Base-by-base conservation (phyloP, 2,888 invertebrate species). In the Pheosia gnoma region DNA sequence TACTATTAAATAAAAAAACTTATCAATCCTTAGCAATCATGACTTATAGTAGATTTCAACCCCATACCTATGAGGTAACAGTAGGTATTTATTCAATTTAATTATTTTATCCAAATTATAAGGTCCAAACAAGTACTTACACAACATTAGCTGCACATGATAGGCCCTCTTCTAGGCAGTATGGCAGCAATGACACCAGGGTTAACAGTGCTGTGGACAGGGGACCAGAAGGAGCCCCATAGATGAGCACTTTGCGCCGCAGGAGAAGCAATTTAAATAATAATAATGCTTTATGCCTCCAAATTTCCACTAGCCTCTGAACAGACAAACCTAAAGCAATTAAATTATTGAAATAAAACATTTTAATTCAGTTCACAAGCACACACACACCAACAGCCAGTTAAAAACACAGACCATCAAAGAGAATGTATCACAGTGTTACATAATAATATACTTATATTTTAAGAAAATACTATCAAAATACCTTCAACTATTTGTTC, bases 221-320 rank as follows among this genome's bases (percentile, higher is more conserved):
- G 7, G 96, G 96, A 66, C 98, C 97, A 3, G 99, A 99, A 3
- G 99, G 99, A 36, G 98, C 97, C 61, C 98, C 97, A 88, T 97
- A 98, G 83, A 99, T 97, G 60, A 99, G 95, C 53, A 99, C 96
- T 85, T 97, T 95, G 75, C 97, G 96, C 83, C 99, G 98, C 64
- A 99, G 93, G 57, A 99, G 92, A 61, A 99, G 90, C 61, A 99
- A 92, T 90, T 99, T 99, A 85, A 99, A 99, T 56, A 99, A 91
- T 65, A 99, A 93, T 59, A 99, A 91, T 49, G 97, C 96, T 93
- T 99, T 98, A 85, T 99, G 99, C 67, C 97, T 96, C 95, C 99
- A 99, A 71, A 95, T 95, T 67, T 97, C 94, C 59, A 98, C 95
- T 76, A 98, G 94, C 81, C 97, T 96, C 82, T 97, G 95, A 4